phyloP scores from a whole-genome alignment of 2,888 invertebrate species.

The Zootermopsis nevadensis region DNA sequence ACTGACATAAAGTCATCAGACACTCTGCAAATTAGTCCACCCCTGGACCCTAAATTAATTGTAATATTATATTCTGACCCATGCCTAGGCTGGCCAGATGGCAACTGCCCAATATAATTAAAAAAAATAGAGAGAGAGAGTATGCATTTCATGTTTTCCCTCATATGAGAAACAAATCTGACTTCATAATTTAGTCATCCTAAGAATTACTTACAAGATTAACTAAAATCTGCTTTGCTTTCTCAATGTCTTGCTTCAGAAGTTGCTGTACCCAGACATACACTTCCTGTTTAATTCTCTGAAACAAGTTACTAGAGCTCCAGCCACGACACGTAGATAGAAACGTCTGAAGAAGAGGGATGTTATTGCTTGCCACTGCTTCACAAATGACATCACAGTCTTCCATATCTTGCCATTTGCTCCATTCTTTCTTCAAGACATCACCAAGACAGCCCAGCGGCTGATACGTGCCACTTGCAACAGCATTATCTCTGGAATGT shows the following conservation, averaged over 20 bases:
- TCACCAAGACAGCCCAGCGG: slow-evolving; percentile 38
- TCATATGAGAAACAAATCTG: too few species aligned
- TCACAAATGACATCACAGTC: slow-evolving; percentile 50
- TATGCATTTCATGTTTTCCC: too few species aligned
- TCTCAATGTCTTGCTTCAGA: slow-evolving; percentile 72
- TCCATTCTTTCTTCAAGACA: slow-evolving; percentile 35
- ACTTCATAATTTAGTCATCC: too few species aligned
- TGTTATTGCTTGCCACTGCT: slow-evolving; percentile 43
- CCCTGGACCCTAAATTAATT: too few species aligned
- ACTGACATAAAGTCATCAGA: too few species aligned
- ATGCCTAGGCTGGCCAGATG: too few species aligned
- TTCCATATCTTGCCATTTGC: slow-evolving; percentile 45
- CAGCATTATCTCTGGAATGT: background rate
- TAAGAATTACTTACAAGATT: slow-evolving; percentile 64
- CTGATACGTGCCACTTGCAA: background rate
- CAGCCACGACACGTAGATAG: slow-evolving; percentile 46
- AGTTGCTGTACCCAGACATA: slow-evolving; percentile 73
- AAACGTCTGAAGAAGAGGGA: slow-evolving; percentile 49
- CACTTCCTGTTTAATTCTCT: slow-evolving; percentile 63
- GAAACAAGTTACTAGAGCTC: background rate
- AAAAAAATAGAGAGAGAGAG: too few species aligned
- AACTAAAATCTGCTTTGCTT: slow-evolving; percentile 72
- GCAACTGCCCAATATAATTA: too few species aligned
- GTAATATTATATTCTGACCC: too few species aligned
- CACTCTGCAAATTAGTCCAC: too few species aligned